Percentiles rank a stretch among this genome's conserved stretches.
Evolutionary conservation across 2,113 vertebrate genomes (phyloP).

Genomic region (Cochlearius cochlearius): DNA sequence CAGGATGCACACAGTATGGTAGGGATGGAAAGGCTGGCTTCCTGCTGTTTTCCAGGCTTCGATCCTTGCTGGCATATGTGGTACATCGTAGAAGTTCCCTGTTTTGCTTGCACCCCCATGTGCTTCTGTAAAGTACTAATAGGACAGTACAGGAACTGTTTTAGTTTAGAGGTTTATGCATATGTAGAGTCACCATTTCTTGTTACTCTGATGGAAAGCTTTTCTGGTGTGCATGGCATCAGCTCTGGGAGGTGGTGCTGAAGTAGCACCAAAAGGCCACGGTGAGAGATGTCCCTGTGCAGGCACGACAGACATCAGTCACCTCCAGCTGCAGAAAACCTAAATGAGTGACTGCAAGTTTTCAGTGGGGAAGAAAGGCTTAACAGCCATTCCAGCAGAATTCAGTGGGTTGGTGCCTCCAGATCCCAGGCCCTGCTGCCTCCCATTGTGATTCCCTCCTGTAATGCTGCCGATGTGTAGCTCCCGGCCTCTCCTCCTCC

Average conservation of each 20-base stretch:
- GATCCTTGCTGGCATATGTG: accelerated
- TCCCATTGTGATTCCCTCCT: neutral
- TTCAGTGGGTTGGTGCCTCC: neutral
- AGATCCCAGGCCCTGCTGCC: neutral
- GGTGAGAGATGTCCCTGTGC: neutral
- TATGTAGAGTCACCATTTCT: neutral
- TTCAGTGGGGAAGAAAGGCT: neutral
- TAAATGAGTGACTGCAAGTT: neutral
- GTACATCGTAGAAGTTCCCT: neutral
- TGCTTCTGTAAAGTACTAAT: neutral
- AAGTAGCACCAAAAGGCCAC: neutral
- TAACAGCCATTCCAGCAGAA: neutral
- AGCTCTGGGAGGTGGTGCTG: neutral
- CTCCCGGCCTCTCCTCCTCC: neutral
- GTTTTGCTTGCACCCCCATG: neutral
- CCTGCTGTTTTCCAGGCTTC: neutral
- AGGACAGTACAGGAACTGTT: neutral
- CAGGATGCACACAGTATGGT: neutral
- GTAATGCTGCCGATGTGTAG: neutral
- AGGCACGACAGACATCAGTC: neutral
- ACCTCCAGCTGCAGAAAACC: neutral
- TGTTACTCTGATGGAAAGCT: neutral
- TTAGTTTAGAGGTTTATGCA: neutral
- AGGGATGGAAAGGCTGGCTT: neutral
- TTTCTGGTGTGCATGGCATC: neutral